These are phyloP conservation scores for Temnothorax unifasciatus DNA, from an alignment of 2,888 invertebrate species.

Conservation along the genomic window DNA sequence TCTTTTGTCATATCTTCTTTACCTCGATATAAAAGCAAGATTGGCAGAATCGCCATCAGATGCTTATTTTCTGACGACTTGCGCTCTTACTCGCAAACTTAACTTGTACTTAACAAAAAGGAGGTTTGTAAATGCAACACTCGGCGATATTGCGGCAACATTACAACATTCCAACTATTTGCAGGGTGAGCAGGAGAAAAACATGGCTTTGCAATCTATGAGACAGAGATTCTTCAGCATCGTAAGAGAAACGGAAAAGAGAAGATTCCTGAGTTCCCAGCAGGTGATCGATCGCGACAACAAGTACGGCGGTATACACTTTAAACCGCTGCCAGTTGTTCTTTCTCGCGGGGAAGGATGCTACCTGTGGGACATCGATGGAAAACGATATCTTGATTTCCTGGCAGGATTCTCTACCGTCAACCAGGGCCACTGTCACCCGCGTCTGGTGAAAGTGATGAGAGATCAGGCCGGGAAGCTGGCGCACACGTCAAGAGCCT, in stretches of 20 bases:
- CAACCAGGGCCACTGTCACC: slow-evolving; percentile 94
- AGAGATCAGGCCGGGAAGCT: slow-evolving; percentile 88
- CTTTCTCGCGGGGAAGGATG: slow-evolving; percentile 90
- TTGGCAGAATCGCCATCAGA: slow-evolving; percentile 21
- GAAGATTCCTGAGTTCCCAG: slow-evolving; percentile 75
- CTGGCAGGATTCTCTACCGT: slow-evolving; percentile 94
- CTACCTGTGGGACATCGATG: slow-evolving; percentile 93
- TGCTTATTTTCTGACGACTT: slow-evolving; percentile 13
- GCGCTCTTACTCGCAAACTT: neutral
- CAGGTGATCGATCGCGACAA: slow-evolving; percentile 88
- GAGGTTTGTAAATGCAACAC: neutral
- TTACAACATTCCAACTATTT: neutral
- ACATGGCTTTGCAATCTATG: slow-evolving; percentile 72
- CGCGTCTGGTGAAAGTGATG: slow-evolving; percentile 89
- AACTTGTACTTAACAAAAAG: neutral
- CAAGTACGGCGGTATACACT: slow-evolving; percentile 91
- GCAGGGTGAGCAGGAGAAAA: neutral
- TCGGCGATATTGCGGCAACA: neutral
- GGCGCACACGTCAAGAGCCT: slow-evolving; percentile 92
- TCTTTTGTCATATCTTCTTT: slow-evolving; percentile 53
- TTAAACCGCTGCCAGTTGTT: slow-evolving; percentile 91
- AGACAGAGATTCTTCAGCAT: slow-evolving; percentile 61
- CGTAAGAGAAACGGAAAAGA: slow-evolving; percentile 49
- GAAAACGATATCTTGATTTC: slow-evolving; percentile 92
- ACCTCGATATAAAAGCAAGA: slow-evolving; percentile 68